Evolutionary conservation across 1,140 invertebrate genomes (phyloP).

Genomic region (Melanaphis sacchari): DNA sequence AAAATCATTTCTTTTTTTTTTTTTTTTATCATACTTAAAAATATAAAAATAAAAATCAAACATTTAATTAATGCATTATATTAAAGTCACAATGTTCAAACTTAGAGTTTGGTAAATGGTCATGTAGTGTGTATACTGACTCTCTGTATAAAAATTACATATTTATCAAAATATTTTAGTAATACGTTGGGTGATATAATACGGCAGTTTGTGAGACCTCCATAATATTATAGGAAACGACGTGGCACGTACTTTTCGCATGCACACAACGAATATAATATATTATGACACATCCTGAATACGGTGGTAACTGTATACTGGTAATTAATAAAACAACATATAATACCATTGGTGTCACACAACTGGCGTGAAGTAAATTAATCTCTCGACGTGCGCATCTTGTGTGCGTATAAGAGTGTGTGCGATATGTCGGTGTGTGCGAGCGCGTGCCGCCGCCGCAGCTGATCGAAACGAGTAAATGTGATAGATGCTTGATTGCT

Average conservation of each 20-base stretch:
- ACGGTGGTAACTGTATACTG: neutral
- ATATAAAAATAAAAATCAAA: neutral
- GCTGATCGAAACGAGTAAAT: neutral
- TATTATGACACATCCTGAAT: neutral
- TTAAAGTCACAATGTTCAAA: no score
- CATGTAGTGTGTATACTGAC: neutral
- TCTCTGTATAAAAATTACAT: neutral
- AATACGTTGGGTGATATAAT: neutral
- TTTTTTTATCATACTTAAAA: neutral
- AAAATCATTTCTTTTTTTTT: neutral
- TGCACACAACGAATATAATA: neutral
- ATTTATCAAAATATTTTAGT: neutral
- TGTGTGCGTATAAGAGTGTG: neutral
- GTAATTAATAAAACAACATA: constrained; percentile 53
- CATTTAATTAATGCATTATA: no score
- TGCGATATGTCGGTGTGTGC: no score
- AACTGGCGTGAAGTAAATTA: neutral
- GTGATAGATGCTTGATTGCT: neutral
- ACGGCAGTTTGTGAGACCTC: neutral
- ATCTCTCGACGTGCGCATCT: neutral
- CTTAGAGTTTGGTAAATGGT: neutral
- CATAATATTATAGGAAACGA: neutral
- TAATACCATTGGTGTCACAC: constrained; percentile 18
- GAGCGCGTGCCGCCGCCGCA: neutral
- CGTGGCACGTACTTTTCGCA: neutral